Base-by-base conservation (phyloP, 2,888 invertebrate genomes). In the Plagiodera versicolora region DNA sequence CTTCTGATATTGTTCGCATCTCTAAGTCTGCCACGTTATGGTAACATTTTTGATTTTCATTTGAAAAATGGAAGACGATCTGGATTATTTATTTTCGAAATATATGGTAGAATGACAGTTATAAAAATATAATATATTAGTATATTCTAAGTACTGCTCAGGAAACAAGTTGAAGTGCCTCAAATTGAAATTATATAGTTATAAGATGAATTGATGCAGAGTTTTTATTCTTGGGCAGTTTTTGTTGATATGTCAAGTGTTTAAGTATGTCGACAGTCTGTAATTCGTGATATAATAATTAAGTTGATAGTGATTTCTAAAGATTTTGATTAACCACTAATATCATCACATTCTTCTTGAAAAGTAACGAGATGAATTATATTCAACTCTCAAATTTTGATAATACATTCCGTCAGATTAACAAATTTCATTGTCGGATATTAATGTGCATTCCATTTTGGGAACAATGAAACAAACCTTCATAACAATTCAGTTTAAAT, bases 171-270 rank as follows among this genome's bases (percentile, higher is more conserved):
- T 19, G 35, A 53, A 53, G 53, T 53, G 53, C 53, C 53, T 53
- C 44, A 45, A 45, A 44, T 53, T 44, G 17, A 30, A 53, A 53
- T 53, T 44, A 20, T 35, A 53, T 52, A 52, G 52, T 44, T 11
- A 28, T 17, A 10, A 30, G 19, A 53, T 44, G 20, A 44, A 39
- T 14, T 44, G 9, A 19, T 44, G 53, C 17, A 17, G 14, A 19
- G 35, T 44, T 53, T 44, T 20, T 44, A 19, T 53, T 52, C 19
- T 53, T 45, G 44, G 16, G 24, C 44, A 19, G 24, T 18, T 45
- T 24, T 32, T 32, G 32, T 32, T 32, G 2, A 32, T 24, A 24
- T 24, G 6, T 24, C 24, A 24, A 6, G 24, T 24, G 24, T 5
- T 24, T 6, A 24, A 24, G 6, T 24, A 24, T 24, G 24, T 24